Evolutionary conservation across 2,113 vertebrate species (phyloP), one percentile per base, ranked within the genome.

Genomic region (Piliocolobus tephrosceles): DNA sequence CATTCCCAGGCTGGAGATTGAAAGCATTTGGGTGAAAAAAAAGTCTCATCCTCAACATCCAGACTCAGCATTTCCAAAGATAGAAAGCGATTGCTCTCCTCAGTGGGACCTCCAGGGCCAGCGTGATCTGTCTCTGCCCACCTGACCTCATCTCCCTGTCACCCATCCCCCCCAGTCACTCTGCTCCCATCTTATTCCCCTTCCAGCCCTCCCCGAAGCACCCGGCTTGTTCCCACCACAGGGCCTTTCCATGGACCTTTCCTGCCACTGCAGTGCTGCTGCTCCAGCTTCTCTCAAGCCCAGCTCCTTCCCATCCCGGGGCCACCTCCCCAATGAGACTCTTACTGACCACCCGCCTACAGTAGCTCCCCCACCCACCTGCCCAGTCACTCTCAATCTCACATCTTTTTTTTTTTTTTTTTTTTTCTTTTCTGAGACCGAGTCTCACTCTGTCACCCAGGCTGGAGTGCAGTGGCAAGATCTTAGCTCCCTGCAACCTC

Each of bases 291-390:
- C 17, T 9, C 52, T 2, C 6, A 18, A 57, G 47, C 9, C 86
- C 0, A 1, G 14, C 18, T 64, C 64, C 43, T 32, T 47, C 17
- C 17, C 20, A 30, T 14, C 20, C 0, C 1, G 0, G 2, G 3
- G n/a, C 8, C 9, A 0, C 57, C 18, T 83, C 18, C 57, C 14
- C 85, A 14, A 2, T 0, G 40, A 47, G 73, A 52, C 79, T 58
- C 70, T 52, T 27, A 7, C 58, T 68, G 70, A 40, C 58, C 27
- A 22, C 79, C 32, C 38, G 18, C n/a, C 66, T 5, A 52, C 6
- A 79, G 43, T 13, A 35, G 27, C 4, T 0, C 75, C 2, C 2
- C 1, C 14, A n/a, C 18, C n/a, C 20, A 10, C 18, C 35, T 25
- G 22, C 3, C 47, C 1, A 8, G 4, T 50, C 17, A 23, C 14